Percentiles rank a stretch among this genome's conserved stretches.
Evolutionary conservation across 2,113 vertebrate species (phyloP).

Genomic region (Urocolius indicus): DNA sequence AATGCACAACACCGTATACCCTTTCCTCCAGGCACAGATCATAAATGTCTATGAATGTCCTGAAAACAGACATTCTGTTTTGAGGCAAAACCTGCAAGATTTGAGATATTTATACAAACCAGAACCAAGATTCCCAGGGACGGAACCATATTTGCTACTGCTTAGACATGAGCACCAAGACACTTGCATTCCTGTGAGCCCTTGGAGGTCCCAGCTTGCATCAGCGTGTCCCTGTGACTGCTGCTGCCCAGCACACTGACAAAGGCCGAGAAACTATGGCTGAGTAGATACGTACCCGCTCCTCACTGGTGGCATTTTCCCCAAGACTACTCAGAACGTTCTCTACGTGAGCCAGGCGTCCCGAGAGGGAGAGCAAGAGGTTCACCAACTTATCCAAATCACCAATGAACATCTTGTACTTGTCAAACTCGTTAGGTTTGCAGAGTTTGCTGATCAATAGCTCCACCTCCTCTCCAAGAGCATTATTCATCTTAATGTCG

Average conservation of each 20-base stretch:
- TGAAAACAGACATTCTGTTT: background rate
- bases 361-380: conserved; percentile 93
- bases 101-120: rapidly evolving
- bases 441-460: conserved; percentile 83
- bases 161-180: rapidly evolving
- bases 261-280: too few relatives aligned
- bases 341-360: conserved; percentile 90
- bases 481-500: conserved; percentile 84
- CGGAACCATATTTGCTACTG: background rate
- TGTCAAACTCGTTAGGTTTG: conserved; percentile 92
- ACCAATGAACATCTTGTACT: conserved; percentile 95
- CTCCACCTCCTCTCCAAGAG: conserved; percentile 83
- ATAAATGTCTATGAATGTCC: background rate
- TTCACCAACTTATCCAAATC: conserved; percentile 95
- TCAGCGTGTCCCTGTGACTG: background rate
- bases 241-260: rapidly evolving
- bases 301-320: conserved; percentile 77
- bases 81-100: background rate
- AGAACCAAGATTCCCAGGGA: background rate
- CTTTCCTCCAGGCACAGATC: background rate
- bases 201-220: background rate
- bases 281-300: conserved; percentile 81
- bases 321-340: conserved; percentile 81
- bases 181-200: background rate
- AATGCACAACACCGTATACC: rapidly evolving